phyloP scores from a whole-genome alignment of 2,113 vertebrate species.

The Lepus timidus region DNA sequence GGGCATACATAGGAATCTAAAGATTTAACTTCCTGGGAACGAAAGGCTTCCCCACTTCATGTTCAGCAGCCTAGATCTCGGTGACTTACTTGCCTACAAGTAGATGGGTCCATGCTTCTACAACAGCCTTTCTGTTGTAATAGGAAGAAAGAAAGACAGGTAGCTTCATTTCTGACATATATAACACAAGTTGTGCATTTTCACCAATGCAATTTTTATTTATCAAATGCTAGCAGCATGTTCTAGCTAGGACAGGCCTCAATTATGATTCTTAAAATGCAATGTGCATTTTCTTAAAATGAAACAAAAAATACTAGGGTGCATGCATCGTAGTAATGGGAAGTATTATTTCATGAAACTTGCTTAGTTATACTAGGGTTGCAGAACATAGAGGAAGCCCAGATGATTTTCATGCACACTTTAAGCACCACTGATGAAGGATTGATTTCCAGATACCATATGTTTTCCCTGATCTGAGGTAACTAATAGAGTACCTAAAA shows the following conservation, averaged over 20 bases:
- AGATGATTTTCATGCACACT: neutral
- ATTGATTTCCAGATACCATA: neutral
- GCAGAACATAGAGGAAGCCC: neutral
- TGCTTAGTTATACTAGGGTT: neutral
- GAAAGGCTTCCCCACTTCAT: neutral
- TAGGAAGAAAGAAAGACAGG: neutral
- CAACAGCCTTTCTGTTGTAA: neutral
- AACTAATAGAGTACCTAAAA: too few relatives aligned
- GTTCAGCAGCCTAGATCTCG: neutral
- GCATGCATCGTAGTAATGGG: neutral
- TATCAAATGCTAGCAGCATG: neutral
- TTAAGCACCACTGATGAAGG: neutral
- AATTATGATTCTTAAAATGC: neutral
- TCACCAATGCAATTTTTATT: neutral
- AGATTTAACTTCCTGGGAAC: neutral
- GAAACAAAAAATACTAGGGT: neutral
- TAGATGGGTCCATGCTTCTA: neutral
- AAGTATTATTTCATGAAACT: neutral
- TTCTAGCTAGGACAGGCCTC: neutral
- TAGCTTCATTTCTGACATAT: neutral
- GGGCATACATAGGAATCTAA: neutral
- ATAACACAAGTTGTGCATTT: neutral
- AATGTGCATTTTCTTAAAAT: constrained; percentile 38
- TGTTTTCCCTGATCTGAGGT: too few relatives aligned
- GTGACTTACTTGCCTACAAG: neutral